These are phyloP conservation scores for Drosophila cognata DNA, from an alignment of 2,888 invertebrate species.

Conservation along the genomic window DNA sequence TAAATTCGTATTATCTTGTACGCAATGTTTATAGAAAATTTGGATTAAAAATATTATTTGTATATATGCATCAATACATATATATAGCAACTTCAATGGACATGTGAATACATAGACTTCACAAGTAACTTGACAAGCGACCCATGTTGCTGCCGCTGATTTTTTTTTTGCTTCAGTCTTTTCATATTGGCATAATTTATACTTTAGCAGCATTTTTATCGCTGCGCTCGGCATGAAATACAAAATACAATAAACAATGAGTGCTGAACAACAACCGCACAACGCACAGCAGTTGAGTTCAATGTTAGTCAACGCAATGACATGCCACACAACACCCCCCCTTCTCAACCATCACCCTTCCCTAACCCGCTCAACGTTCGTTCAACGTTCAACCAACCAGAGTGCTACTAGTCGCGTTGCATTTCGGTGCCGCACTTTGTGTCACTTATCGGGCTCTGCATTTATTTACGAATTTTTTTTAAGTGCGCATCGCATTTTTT, in stretches of 20 bases:
- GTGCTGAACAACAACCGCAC: constrained; percentile 53
- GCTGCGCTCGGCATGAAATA: constrained; percentile 74
- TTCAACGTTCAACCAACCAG: background rate
- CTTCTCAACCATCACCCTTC: too few species aligned
- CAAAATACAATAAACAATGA: constrained; percentile 74
- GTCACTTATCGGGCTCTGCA: constrained; percentile 37
- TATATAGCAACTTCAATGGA: too few species aligned
- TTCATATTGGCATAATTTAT: constrained; percentile 77
- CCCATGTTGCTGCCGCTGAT: constrained; percentile 26
- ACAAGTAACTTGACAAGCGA: constrained; percentile 12
- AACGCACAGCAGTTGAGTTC: constrained; percentile 56
- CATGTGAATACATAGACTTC: background rate
- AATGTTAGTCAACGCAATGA: constrained; percentile 66
- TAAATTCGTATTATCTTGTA: background rate
- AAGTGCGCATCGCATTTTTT: constrained; percentile 37
- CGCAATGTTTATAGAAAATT: background rate
- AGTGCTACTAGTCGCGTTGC: constrained; percentile 23
- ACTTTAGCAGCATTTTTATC: constrained; percentile 80
- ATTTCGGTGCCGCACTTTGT: constrained; percentile 38
- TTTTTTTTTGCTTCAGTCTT: constrained; percentile 44
- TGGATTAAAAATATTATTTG: background rate
- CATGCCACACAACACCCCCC: background rate
- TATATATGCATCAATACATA: background rate
- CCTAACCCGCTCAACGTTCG: background rate
- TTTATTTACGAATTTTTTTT: constrained; percentile 27